These are phyloP conservation scores for Drosophila flavopinicola DNA, from an alignment of 2,888 invertebrate genomes.

Conservation along the genomic window DNA sequence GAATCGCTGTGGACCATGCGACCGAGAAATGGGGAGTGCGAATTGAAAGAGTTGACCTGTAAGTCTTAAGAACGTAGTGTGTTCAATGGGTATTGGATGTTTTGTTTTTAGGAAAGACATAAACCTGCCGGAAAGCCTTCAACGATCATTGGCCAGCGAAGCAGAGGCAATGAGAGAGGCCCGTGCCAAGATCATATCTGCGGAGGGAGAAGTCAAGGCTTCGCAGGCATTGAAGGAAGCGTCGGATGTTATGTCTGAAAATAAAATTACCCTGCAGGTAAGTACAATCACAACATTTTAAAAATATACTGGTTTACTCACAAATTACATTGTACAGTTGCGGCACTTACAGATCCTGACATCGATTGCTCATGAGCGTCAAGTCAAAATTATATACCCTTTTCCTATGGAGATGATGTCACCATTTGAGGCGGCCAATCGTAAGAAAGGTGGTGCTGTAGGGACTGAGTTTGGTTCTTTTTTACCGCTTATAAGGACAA, in stretches of 20 bases:
- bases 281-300: not conserved
- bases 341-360: conserved; percentile 73
- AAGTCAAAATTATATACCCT: conserved; percentile 66
- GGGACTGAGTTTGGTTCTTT: not conserved
- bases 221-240: conserved; percentile 73
- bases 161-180: conserved; percentile 78
- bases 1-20: conserved; percentile 91
- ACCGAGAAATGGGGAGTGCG: conserved; percentile 96
- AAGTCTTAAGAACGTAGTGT: conserved; percentile 3
- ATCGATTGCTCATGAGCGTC: conserved; percentile 67
- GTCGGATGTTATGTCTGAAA: conserved; percentile 74
- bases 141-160: conserved; percentile 79
- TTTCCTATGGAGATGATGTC: conserved; percentile 71
- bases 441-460: not conserved
- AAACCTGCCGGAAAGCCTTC: conserved; percentile 61
- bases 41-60: conserved; percentile 97
- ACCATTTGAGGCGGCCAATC: conserved; percentile 15
- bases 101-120: conserved; percentile 69
- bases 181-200: conserved; percentile 78
- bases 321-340: conserved; percentile 39
- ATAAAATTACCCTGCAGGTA: conserved; percentile 76
- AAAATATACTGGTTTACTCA: too few relatives aligned
- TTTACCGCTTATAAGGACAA: not conserved
- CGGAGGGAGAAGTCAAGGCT: conserved; percentile 75
- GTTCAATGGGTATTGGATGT: too few relatives aligned